Evolutionary conservation across 2,888 invertebrate species (phyloP), one percentile per base, ranked within the genome.

Genomic region (Diaperis boleti): DNA sequence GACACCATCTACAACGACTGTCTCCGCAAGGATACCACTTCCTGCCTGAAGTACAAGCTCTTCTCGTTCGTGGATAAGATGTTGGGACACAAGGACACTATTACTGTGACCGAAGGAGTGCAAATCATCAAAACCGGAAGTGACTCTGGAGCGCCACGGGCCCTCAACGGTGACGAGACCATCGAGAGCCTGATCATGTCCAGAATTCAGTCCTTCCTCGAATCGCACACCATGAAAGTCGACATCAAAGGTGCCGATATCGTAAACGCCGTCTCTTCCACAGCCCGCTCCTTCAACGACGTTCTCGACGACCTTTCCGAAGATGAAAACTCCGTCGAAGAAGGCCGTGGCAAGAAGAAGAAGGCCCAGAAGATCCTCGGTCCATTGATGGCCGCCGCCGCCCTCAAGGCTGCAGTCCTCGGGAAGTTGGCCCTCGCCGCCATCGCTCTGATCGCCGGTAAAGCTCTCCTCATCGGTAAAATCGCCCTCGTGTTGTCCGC

Each of bases 11-110:
- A 90, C 80, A 85, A 85, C 74, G 94, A 94, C 75, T 94, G 94
- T 78, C 82, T 92, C 67, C 87, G 89, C 74, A 94, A 93, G 81
- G 93, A 93, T 77, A 92, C 93, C 18, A 88, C 91, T 71, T 89
- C 91, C 81, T 94, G 94, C 80, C 88, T 94, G 74, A 94, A 93
- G 81, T 92, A 92, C 85, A 94, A 93, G 79, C 87, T 94, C 77
- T 92, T 93, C 84, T 89, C 91, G 14, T 92, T 90, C 82, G 91
- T 94, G 70, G 94, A 94, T 83, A 93, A 93, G 82, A 90, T 92
- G 85, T 84, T 93, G 62, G 89, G 89, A 45, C 89, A 90, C 72
- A 92, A 91, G 79, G 93, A 94, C 75, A 88, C 88, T 65, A 92
- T 92, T 76, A 87, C 91, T 5, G 81, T 94, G 37, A 89, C 92